These are phyloP conservation scores for Oncorhynchus keta DNA, from an alignment of 2,113 vertebrate species.

Conservation along the genomic window DNA sequence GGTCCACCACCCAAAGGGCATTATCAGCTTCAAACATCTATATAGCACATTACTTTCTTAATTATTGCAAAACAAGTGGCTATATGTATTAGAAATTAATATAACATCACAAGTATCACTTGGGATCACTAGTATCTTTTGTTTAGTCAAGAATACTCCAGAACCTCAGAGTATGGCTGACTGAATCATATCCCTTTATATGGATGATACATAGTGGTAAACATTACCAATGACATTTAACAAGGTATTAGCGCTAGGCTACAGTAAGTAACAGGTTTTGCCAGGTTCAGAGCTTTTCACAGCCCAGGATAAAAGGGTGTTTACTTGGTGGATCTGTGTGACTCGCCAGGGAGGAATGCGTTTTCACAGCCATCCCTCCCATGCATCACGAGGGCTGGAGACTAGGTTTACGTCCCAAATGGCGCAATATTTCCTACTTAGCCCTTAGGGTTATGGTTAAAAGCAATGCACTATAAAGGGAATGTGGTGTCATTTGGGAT, in stretches of 20 bases:
- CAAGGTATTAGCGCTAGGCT: conserved; percentile 5
- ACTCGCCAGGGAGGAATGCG: conserved; percentile 24
- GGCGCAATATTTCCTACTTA: conserved; percentile 3
- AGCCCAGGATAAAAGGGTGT: conserved; percentile 14
- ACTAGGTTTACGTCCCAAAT: too few species aligned
- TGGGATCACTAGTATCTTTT: too few species aligned
- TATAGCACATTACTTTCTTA: too few species aligned
- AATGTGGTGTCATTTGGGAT: too few species aligned
- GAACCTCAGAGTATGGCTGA: not conserved
- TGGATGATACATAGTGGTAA: not conserved
- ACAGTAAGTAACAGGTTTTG: conserved; percentile 3
- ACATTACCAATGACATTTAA: too few species aligned
- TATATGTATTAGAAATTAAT: too few species aligned
- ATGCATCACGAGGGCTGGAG: conserved; percentile 27
- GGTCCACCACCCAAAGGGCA: too few species aligned
- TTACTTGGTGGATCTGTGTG: conserved; percentile 23
- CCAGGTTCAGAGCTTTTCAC: conserved; percentile 20
- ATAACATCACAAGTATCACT: too few species aligned
- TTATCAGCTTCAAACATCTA: not conserved
- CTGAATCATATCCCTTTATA: conserved; percentile 1
- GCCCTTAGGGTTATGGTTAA: too few species aligned
- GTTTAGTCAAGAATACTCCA: too few species aligned
- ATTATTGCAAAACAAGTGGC: too few species aligned
- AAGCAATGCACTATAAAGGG: too few species aligned
- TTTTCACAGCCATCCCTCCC: conserved; percentile 36